Evolutionary conservation across 1,140 invertebrate species (phyloP).

Genomic region (Bathynomus jamesi): DNA sequence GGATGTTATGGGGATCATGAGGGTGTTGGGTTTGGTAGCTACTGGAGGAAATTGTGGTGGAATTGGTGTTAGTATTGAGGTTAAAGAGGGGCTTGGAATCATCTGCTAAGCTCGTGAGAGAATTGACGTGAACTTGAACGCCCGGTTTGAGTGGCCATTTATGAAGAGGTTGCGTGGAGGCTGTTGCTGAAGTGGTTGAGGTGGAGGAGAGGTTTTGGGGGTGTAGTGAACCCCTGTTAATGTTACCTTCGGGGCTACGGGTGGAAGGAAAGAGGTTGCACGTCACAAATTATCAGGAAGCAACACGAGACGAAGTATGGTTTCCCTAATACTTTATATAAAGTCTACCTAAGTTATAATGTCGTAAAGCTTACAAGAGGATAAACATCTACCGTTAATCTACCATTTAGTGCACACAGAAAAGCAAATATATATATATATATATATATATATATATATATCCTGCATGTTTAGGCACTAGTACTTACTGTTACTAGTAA

Average conservation of each 20-base stretch:
- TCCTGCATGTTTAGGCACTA: not conserved
- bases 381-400: too few species aligned
- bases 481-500: too few species aligned
- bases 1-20: conserved; percentile 6
- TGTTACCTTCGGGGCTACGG: conserved; percentile 28
- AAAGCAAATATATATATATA: not conserved
- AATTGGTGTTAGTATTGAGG: conserved; percentile 38
- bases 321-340: too few species aligned
- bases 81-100: conserved; percentile 54
- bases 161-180: conserved; percentile 40
- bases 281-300: not conserved
- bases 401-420: too few species aligned
- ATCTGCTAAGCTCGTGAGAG: conserved; percentile 42
- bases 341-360: too few species aligned
- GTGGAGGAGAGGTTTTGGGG: conserved; percentile 21
- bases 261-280: conserved; percentile 20
- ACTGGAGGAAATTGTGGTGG: conserved; percentile 38
- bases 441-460: not conserved
- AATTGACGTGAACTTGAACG: conserved; percentile 70
- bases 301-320: not conserved
- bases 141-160: conserved; percentile 82
- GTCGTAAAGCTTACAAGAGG: too few species aligned
- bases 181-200: conserved; percentile 10
- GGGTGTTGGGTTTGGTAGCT: conserved; percentile 17
- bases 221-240: conserved; percentile 4